Evolutionary conservation across 2,888 invertebrate genomes (phyloP), one percentile per base, ranked within the genome.

Genomic region (Parnassius smintheus): DNA sequence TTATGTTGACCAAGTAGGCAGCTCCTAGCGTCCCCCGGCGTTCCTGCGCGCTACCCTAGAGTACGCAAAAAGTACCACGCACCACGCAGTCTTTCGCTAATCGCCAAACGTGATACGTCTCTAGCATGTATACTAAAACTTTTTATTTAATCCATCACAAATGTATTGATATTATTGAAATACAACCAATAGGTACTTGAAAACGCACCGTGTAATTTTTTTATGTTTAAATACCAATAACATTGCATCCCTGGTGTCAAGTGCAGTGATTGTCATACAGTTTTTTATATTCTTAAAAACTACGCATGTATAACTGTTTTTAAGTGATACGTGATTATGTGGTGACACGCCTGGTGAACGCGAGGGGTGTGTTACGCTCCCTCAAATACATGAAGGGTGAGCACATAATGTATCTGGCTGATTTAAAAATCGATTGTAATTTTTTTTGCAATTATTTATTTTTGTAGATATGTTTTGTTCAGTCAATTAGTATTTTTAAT

Each of bases 301-400:
- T n/a, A 46, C n/a, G n/a, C 3, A 74, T 73, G 76, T 77, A 76
- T 78, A 71, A 76, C 79, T 80, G 76, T 75, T 82, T 18, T 82
- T 75, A 69, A 81, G 71, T 72, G 70, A 73, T 65, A 68, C 50
- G 69, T 68, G 66, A 66, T 68, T 77, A 76, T 80, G 78, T 80
- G 75, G 73, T 77, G 75, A 77, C 70, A 70, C 70, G 68, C 66
- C 67, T 69, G 68, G 67, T 67, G 70, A 66, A 63, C 62, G 64
- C 67, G 75, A 82, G 79, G 82, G 84, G 82, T 72, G 76, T 75
- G 18, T 67, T 69, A 69, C 68, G 73, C 64, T 70, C 68, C 73
- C 64, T 70, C 74, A 44, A 46, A 42, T 80, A 84, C 77, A 91
- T 91, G 91, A 91, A 91, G 89, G 90, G 91, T 91, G 82, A 90